A percentile compares a stretch with the other conserved stretches of the same genome.
Conservation (phyloP, 1,140 invertebrate genomes). For the Hypsibius dujardini region DNA sequence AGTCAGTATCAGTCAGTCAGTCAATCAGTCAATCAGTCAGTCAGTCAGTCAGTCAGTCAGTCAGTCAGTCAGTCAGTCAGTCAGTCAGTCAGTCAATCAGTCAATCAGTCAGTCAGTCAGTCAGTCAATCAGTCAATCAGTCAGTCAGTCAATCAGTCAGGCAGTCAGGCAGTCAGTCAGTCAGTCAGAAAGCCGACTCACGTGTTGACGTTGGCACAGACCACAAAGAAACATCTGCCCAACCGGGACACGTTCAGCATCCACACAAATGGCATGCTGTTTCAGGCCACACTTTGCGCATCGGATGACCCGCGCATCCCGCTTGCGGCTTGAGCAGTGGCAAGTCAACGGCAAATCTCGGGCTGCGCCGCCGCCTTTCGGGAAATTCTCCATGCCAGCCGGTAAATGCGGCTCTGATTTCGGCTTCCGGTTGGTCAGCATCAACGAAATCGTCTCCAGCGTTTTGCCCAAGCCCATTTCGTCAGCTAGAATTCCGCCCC, state of each 20-base stretch:
- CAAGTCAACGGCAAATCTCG: slow-evolving; percentile 25
- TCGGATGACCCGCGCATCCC: slow-evolving; percentile 27
- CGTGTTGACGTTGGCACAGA: not conserved
- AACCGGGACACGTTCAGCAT: not conserved
- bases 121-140: no score
- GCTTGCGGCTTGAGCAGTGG: slow-evolving; percentile 22
- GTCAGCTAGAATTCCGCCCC: slow-evolving; percentile 60
- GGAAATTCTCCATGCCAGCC: slow-evolving; percentile 26
- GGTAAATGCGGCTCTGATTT: slow-evolving; percentile 18
- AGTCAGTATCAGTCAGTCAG: no score
- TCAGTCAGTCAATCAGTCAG: no score
- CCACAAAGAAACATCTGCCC: not conserved
- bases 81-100: no score
- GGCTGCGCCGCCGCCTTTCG: slow-evolving; percentile 24
- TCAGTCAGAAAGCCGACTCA: not conserved
- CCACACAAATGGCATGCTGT: slow-evolving; percentile 45
- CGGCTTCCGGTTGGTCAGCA: slow-evolving; percentile 42
- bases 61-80: no score
- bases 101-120: no score
- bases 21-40: no score
- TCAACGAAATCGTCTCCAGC: slow-evolving; percentile 51
- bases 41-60: no score
- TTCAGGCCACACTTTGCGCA: slow-evolving; percentile 41
- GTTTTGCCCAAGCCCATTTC: slow-evolving; percentile 72
- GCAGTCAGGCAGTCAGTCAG: no score